Conservation (phyloP, 2,113 vertebrate species). For the Lagenorhynchus albirostris region DNA sequence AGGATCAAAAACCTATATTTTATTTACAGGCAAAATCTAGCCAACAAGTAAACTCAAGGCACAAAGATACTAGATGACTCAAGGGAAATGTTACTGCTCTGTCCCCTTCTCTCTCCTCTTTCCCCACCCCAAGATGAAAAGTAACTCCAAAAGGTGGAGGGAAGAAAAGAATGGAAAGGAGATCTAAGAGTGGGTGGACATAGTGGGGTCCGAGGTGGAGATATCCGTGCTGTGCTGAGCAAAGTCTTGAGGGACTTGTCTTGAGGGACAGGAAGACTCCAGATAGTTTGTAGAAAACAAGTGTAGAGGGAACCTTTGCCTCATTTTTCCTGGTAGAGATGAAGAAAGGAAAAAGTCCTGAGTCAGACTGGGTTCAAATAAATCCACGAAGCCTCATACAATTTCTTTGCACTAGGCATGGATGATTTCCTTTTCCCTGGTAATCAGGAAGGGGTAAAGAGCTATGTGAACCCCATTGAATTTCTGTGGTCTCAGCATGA, state of each 20-base stretch:
- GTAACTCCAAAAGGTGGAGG: neutral
- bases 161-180: neutral
- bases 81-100: neutral
- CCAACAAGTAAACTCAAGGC: neutral
- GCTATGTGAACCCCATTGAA: neutral
- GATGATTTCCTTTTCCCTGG: neutral
- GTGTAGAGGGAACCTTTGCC: neutral
- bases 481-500: neutral
- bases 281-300: neutral
- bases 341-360: neutral
- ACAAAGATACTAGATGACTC: neutral
- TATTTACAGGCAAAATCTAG: neutral
- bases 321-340: neutral
- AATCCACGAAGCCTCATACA: neutral
- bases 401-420: neutral
- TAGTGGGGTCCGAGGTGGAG: fast-evolving
- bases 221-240: neutral
- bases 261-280: neutral
- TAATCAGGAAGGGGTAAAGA: neutral
- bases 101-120: neutral
- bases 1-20: neutral
- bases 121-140: neutral
- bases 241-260: neutral
- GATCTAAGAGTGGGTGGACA: neutral
- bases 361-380: neutral